Percentiles rank a stretch among this genome's conserved stretches.
Conservation (phyloP, 2,888 invertebrate genomes). For the Acanthosepion lycidas region DNA sequence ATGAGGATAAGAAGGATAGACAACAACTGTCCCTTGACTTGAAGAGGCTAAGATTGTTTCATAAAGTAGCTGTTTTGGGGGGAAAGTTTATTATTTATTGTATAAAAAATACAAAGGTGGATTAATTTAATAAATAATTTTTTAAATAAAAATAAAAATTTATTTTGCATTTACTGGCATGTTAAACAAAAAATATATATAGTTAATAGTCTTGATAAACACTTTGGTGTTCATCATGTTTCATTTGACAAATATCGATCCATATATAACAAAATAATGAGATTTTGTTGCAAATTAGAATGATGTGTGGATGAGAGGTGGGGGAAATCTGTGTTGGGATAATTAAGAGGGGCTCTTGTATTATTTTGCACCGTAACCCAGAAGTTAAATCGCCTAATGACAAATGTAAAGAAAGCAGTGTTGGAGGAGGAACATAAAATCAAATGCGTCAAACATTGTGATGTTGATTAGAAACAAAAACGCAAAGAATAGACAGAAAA, state of each 20-base stretch:
- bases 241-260: conserved; percentile 33
- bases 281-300: neutral
- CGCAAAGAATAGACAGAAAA: neutral
- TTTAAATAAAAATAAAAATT: too few relatives aligned
- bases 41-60: too few relatives aligned
- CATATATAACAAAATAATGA: neutral
- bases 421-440: neutral
- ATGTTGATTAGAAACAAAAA: neutral
- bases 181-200: neutral
- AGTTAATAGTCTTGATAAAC: conserved; percentile 5
- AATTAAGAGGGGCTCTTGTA: neutral
- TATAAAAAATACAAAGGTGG: too few relatives aligned
- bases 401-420: neutral
- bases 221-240: neutral
- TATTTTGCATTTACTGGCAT: too few relatives aligned
- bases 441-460: neutral
- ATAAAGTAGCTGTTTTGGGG: too few relatives aligned
- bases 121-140: too few relatives aligned
- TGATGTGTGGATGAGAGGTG: too few relatives aligned
- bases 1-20: too few relatives aligned
- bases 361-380: conserved; percentile 33
- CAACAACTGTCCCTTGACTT: too few relatives aligned
- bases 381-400: conserved; percentile 33
- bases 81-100: too few relatives aligned
- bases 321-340: neutral